phyloP scores from a whole-genome alignment of 2,113 vertebrate species.

The Kobus ellipsiprymnus region DNA sequence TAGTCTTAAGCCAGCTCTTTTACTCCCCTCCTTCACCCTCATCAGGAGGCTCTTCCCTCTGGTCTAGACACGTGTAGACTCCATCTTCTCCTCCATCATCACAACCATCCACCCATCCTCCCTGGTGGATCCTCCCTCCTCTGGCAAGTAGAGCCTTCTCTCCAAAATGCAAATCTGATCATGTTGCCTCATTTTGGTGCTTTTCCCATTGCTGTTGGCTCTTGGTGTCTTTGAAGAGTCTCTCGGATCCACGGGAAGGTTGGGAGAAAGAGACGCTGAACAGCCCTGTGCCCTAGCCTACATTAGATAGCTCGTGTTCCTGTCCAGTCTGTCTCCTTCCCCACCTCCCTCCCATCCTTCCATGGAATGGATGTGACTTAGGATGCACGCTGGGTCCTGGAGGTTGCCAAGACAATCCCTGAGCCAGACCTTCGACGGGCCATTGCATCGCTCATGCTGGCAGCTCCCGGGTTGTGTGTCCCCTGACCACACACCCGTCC shows the following conservation, averaged over 20 bases:
- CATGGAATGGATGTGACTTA: not conserved
- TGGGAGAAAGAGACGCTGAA: not conserved
- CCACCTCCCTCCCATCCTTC: not conserved
- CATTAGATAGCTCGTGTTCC: not conserved
- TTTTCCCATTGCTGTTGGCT: not conserved
- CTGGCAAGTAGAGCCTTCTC: not conserved
- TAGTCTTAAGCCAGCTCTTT: not conserved
- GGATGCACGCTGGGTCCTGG: not conserved
- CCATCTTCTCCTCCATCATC: not conserved
- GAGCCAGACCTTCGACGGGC: rapidly evolving
- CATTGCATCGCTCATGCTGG: not conserved
- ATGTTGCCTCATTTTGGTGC: not conserved
- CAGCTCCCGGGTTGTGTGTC: not conserved
- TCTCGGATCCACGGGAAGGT: not conserved
- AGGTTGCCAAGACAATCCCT: not conserved
- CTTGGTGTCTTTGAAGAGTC: not conserved
- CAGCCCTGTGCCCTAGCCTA: too few species aligned
- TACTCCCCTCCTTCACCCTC: not conserved
- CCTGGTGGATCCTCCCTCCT: too few species aligned
- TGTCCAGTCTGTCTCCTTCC: not conserved
- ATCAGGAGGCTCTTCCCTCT: not conserved
- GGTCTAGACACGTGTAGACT: not conserved
- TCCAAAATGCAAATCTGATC: not conserved
- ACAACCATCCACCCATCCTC: not conserved
- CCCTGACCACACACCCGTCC: not conserved